A percentile compares a stretch with the other conserved stretches of the same genome.
Conservation (phyloP, 2,113 vertebrate species). For the Engystomops pustulosus region DNA sequence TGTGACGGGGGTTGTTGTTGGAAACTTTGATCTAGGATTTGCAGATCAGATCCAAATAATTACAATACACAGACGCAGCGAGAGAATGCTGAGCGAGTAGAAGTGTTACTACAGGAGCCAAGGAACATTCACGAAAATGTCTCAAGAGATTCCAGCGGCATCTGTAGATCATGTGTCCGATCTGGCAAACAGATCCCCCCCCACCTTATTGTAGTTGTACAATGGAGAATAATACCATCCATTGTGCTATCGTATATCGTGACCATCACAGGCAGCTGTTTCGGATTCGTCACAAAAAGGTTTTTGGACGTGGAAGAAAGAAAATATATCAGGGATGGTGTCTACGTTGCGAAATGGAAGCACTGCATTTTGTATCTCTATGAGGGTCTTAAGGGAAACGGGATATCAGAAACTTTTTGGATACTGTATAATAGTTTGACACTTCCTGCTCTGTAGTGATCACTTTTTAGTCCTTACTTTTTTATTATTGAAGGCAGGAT, state of each 20-base stretch:
- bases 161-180: slow-evolving; percentile 7
- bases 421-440: not conserved
- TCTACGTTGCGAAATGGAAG: not conserved
- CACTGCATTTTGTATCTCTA: not conserved
- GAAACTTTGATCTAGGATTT: not conserved
- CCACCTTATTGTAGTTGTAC: slow-evolving; percentile 10
- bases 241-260: not conserved
- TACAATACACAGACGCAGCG: not conserved
- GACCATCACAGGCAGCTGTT: not conserved
- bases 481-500: too few species aligned
- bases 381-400: not conserved
- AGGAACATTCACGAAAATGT: not conserved
- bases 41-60: not conserved
- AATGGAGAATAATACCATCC: not conserved
- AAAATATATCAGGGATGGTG: not conserved
- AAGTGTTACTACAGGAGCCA: not conserved
- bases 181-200: not conserved
- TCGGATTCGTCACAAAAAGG: slow-evolving; percentile 1
- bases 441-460: too few species aligned
- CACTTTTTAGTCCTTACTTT: too few species aligned
- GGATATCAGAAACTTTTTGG: too few species aligned
- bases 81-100: not conserved
- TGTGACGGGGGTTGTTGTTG: not conserved
- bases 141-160: not conserved
- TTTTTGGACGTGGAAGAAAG: not conserved